Conservation (phyloP, 2,113 vertebrate genomes). For the Peromyscus californicus region DNA sequence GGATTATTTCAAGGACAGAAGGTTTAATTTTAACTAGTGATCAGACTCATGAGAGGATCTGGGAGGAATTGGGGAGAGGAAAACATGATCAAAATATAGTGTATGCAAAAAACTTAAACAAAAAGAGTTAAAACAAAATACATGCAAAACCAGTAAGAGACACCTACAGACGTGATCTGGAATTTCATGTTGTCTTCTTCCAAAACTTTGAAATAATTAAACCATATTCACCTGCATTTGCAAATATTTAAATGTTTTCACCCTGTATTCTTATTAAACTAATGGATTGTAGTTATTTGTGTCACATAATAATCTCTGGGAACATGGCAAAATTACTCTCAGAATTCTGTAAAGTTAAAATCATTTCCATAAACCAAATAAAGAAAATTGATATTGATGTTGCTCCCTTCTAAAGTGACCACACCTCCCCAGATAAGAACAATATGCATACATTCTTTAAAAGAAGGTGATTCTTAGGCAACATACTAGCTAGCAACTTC, state of each 20-base stretch:
- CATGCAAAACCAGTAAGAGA: background rate
- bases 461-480: background rate
- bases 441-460: background rate
- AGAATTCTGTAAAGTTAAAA: background rate
- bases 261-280: background rate
- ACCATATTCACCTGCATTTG: background rate
- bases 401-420: background rate
- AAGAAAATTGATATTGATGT: background rate
- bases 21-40: background rate
- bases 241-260: background rate
- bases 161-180: background rate
- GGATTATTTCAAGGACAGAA: background rate
- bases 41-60: background rate
- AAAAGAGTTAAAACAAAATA: background rate
- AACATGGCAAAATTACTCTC: background rate
- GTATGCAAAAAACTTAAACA: background rate
- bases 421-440: background rate
- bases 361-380: background rate
- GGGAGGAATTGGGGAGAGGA: background rate
- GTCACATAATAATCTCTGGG: background rate
- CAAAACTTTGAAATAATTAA: background rate
- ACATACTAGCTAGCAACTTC: fast-evolving
- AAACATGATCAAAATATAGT: background rate
- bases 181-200: background rate
- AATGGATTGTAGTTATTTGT: background rate